Evolutionary conservation across 1,140 invertebrate species (phyloP), one percentile per base, ranked within the genome.

Genomic region (Ceratoteleas bidentatus): DNA sequence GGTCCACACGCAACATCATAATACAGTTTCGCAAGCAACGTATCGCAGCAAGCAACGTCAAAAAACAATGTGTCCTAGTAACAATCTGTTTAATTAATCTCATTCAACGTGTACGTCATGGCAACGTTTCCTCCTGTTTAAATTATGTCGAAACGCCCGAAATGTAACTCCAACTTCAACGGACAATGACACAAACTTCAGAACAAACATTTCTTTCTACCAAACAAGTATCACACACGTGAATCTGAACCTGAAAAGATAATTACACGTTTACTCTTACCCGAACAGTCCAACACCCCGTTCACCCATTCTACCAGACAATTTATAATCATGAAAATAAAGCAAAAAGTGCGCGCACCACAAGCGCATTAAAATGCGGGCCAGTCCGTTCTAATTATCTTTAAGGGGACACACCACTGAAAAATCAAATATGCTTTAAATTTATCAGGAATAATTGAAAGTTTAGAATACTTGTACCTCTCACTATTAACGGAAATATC

Each of bases 41-140:
- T 40, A 40, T 40, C 43, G 13, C 43, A 6, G 32, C 8, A 10
- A 34, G 6, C 15, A 54, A 34, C 52, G 24, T 11, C 32, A n/a
- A 34, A 54, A 54, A 54, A 34, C 52, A 34, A 54, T 33, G n/a
- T 54, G 32, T 54, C 52, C 52, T 34, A 16, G 52, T 34, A 54
- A 54, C 32, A 54, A 54, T 54, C 52, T 54, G 8, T 50, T 50
- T 54, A 54, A 54, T 54, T 54, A 33, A 54, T 54, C 52, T 34
- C 24, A 54, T 33, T 54, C 52, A 54, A 54, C 14, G 11, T 34
- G 52, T 13, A 34, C 9, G n/a, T 54, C n/a, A n/a, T 54, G 52
- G 32, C 32, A n/a, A 34, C 32, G 9, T 34, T 15, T 34, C 32
- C 52, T 54, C 49, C 49, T 34, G 52, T 34, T 54, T 6, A 54